A percentile compares a stretch with the other conserved stretches of the same genome.
These are phyloP conservation scores for Oenanthe oenanthe DNA, from an alignment of 2,113 vertebrate genomes.

Conservation along the genomic window DNA sequence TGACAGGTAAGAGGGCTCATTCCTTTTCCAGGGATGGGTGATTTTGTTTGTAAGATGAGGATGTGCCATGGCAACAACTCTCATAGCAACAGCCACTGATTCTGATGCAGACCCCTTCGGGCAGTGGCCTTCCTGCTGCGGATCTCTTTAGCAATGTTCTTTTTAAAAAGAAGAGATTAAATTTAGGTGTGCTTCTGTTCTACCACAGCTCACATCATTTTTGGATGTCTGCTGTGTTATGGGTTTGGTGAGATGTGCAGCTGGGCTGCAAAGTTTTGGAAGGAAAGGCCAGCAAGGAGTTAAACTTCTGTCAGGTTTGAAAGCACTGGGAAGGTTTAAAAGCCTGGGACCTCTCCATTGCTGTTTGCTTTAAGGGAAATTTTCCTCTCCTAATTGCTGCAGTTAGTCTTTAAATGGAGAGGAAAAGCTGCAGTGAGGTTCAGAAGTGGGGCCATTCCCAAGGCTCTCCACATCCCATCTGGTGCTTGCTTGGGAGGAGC, in stretches of 20 bases:
- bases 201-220: background rate
- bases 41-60: slow-evolving; percentile 70
- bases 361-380: background rate
- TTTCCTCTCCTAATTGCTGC: background rate
- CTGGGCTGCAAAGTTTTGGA: background rate
- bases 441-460: background rate
- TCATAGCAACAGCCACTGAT: slow-evolving; percentile 74
- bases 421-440: background rate
- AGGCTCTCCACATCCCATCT: rapidly evolving
- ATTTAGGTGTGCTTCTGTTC: background rate
- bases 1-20: slow-evolving; percentile 35
- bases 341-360: background rate
- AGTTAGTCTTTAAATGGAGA: background rate
- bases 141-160: background rate
- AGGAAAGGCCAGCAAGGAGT: background rate
- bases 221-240: background rate
- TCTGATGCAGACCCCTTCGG: slow-evolving; percentile 4
- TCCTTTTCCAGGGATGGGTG: slow-evolving; percentile 34
- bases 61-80: slow-evolving; percentile 78
- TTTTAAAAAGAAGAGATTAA: background rate
- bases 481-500: background rate
- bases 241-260: background rate
- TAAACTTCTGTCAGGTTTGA: background rate
- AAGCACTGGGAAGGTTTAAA: background rate
- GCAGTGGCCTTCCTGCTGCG: background rate